A percentile compares a stretch with the other conserved stretches of the same genome.
Evolutionary conservation across 2,888 invertebrate genomes (phyloP).

Genomic region (Euclidia mi): DNA sequence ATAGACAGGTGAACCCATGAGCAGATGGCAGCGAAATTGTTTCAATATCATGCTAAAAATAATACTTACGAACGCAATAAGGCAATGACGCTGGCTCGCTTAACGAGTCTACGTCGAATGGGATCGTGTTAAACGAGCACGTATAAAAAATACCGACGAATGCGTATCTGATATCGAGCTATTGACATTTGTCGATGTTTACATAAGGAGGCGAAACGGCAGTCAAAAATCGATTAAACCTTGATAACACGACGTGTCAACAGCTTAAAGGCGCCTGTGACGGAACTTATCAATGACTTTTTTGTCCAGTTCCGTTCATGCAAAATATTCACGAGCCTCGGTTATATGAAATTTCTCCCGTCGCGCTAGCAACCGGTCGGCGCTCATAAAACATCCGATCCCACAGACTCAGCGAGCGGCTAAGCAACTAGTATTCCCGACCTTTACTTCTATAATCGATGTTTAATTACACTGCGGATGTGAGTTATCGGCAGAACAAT

Average conservation of each 20-base stretch:
- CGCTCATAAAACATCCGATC: slow-evolving; percentile 51
- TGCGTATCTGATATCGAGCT: slow-evolving; percentile 84
- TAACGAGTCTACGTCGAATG: slow-evolving; percentile 69
- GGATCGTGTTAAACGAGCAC: slow-evolving; percentile 74
- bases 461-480: slow-evolving; percentile 55
- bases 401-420: slow-evolving; percentile 27
- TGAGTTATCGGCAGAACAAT: slow-evolving; percentile 41
- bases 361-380: slow-evolving; percentile 56
- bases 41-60: slow-evolving; percentile 85
- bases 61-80: slow-evolving; percentile 61
- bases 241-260: slow-evolving; percentile 81
- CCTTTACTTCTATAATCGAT: slow-evolving; percentile 48
- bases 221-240: slow-evolving; percentile 86
- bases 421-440: slow-evolving; percentile 37
- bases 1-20: slow-evolving; percentile 84
- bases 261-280: slow-evolving; percentile 80
- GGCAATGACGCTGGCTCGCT: slow-evolving; percentile 44
- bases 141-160: slow-evolving; percentile 78
- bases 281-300: slow-evolving; percentile 77
- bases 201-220: slow-evolving; percentile 88
- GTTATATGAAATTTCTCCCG: slow-evolving; percentile 60
- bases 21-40: slow-evolving; percentile 85
- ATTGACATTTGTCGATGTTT: slow-evolving; percentile 86
- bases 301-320: slow-evolving; percentile 69
- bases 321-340: slow-evolving; percentile 67